Conservation (phyloP, 1,140 invertebrate genomes). For the Tetragnatha versicolor region DNA sequence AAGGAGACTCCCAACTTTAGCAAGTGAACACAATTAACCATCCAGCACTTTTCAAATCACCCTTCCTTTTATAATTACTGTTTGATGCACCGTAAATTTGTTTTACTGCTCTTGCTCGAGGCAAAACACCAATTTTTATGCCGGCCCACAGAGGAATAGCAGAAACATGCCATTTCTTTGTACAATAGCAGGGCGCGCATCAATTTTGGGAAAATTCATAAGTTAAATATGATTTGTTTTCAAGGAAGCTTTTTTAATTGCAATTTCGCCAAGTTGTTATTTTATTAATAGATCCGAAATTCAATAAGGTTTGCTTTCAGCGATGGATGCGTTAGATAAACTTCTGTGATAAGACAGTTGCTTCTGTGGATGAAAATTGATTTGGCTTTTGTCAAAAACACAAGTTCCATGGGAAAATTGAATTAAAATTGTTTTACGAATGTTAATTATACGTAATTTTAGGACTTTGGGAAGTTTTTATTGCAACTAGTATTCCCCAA, state of each 20-base stretch:
- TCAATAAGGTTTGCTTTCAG: conserved; percentile 8
- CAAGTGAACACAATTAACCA: conserved; percentile 40
- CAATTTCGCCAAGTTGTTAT: not conserved
- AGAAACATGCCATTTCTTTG: not conserved
- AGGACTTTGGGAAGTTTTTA: too few species aligned
- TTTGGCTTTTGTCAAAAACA: too few species aligned
- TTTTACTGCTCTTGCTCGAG: conserved; percentile 36
- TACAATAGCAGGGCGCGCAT: not conserved
- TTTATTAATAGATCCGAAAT: conserved; percentile 5
- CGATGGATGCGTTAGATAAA: too few species aligned
- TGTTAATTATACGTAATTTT: too few species aligned
- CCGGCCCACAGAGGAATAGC: not conserved
- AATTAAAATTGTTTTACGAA: too few species aligned
- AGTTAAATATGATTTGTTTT: conserved; percentile 35
- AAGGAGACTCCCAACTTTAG: conserved; percentile 38
- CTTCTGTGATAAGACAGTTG: too few species aligned
- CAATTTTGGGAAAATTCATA: not conserved
- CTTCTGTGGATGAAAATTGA: too few species aligned
- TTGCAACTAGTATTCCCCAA: too few species aligned
- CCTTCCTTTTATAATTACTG: conserved; percentile 42
- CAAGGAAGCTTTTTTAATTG: not conserved
- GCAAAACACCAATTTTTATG: conserved; percentile 15
- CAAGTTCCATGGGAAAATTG: too few species aligned
- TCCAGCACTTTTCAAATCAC: conserved; percentile 25
- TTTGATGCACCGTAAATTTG: conserved; percentile 36